Conservation (phyloP, 2,797 vertebrate species). For the Enteromius paludinosus region DNA sequence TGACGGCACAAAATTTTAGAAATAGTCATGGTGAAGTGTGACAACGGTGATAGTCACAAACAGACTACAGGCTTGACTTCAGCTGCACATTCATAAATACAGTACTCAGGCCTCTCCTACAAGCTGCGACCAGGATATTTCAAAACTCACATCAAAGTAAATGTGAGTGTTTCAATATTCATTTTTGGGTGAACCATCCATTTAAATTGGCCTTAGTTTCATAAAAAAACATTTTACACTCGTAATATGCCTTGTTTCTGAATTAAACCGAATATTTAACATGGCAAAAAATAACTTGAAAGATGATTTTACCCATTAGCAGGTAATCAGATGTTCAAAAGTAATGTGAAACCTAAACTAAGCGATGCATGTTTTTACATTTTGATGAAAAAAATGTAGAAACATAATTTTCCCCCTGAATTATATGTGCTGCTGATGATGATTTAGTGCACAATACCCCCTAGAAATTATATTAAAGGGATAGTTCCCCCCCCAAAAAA, state of each 20-base stretch:
- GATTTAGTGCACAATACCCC: background rate
- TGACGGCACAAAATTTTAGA: background rate
- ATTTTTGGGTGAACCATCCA: background rate
- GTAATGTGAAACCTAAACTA: background rate
- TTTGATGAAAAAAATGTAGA: background rate
- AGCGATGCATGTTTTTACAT: background rate
- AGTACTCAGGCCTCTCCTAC: background rate
- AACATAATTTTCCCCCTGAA: background rate
- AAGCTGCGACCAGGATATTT: background rate
- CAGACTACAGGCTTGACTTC: background rate
- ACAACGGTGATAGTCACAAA: background rate
- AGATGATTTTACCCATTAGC: slow-evolving; percentile 3
- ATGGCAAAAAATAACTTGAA: background rate
- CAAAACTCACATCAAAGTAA: background rate
- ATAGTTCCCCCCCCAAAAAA: too few species aligned
- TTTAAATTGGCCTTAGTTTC: background rate
- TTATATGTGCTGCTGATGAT: background rate
- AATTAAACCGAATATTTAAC: background rate
- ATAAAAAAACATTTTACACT: background rate
- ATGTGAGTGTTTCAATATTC: background rate
- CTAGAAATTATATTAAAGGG: background rate
- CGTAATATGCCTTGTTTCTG: background rate
- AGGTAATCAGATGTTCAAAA: background rate
- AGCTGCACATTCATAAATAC: background rate
- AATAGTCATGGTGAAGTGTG: background rate